A percentile compares a stretch with the other conserved stretches of the same genome.
Conservation (phyloP, 2,797 vertebrate species). For the Squalus acanthias region DNA sequence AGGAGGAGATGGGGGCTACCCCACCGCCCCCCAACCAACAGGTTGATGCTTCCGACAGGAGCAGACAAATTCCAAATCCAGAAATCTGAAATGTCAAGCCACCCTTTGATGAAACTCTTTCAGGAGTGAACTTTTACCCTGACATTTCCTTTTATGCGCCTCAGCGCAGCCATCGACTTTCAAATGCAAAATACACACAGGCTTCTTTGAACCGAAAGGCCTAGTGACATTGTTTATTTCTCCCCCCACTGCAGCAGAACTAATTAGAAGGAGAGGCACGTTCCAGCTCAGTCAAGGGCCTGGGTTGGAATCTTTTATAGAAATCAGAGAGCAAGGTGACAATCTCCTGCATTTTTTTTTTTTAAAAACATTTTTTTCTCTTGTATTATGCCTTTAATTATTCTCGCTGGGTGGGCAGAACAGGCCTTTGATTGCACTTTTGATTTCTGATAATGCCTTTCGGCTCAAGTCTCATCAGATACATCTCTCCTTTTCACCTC, state of each 20-base stretch:
- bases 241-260: not conserved
- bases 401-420: not conserved
- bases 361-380: not conserved
- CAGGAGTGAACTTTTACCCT: slow-evolving; percentile 51
- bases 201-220: slow-evolving; percentile 27
- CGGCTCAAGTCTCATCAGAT: not conserved
- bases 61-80: not conserved
- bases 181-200: slow-evolving; percentile 50
- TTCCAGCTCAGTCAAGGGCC: not conserved
- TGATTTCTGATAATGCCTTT: slow-evolving; percentile 20
- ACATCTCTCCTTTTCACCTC: not conserved
- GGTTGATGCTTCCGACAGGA: not conserved
- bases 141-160: slow-evolving; percentile 58
- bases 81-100: slow-evolving; percentile 47
- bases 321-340: not conserved
- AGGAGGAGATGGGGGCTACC: not conserved
- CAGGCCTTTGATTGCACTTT: not conserved
- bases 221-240: slow-evolving; percentile 28
- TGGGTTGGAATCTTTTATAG: slow-evolving; percentile 13
- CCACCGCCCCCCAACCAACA: not conserved
- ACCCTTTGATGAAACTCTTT: slow-evolving; percentile 46
- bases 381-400: not conserved
- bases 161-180: slow-evolving; percentile 43
- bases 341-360: not conserved
- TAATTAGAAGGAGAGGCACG: slow-evolving; percentile 30